Evolutionary conservation across 2,797 vertebrate genomes (phyloP).

Genomic region (Protonibea diacanthus): DNA sequence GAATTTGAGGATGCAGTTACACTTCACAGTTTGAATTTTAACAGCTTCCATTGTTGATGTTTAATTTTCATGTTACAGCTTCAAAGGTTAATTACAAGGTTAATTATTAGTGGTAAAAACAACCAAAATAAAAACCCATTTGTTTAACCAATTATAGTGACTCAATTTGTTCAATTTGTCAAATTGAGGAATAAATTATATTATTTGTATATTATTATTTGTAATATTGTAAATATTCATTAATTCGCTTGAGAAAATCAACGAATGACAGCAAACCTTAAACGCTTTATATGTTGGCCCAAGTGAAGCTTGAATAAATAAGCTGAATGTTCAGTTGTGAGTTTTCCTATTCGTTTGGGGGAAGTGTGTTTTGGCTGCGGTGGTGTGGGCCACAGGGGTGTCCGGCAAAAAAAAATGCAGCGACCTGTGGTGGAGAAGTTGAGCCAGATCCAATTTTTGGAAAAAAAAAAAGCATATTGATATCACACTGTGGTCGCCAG

Average conservation of each 20-base stretch:
- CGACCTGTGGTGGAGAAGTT: too few relatives aligned
- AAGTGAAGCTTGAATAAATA: conserved; percentile 6
- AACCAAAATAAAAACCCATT: background rate
- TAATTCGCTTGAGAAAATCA: background rate
- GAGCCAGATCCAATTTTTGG: too few relatives aligned
- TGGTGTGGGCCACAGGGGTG: too few relatives aligned
- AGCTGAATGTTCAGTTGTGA: conserved; percentile 1
- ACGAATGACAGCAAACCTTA: background rate
- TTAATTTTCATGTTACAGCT: background rate
- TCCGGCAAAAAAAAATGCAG: too few relatives aligned
- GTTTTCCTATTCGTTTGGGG: too few relatives aligned
- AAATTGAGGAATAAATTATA: background rate
- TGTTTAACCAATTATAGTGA: background rate
- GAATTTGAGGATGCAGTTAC: too few relatives aligned
- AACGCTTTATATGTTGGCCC: background rate
- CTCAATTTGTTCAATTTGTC: background rate
- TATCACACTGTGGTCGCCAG: too few relatives aligned
- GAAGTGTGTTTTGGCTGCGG: too few relatives aligned
- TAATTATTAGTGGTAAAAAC: background rate
- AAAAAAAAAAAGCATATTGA: too few relatives aligned
- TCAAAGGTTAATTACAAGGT: conserved; percentile 18
- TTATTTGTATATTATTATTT: background rate
- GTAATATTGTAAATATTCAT: background rate
- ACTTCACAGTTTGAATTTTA: background rate
- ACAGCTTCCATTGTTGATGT: background rate